Conservation (phyloP, 2,888 invertebrate species). For the Augiades crinisus region DNA sequence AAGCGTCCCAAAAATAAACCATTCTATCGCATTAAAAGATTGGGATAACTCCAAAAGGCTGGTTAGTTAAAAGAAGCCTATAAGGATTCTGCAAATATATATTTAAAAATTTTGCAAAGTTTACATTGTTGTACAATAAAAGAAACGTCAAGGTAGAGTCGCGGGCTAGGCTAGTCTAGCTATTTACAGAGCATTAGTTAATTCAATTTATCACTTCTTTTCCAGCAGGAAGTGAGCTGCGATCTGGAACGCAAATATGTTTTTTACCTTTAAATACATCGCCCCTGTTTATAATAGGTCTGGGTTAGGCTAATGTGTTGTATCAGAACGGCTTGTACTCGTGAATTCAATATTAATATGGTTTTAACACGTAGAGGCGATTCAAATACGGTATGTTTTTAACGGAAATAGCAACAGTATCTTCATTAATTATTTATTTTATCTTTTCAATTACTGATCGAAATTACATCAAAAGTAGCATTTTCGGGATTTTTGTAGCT, state of each 20-base stretch:
- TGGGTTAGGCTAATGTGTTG: neutral
- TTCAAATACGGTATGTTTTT: constrained; percentile 8
- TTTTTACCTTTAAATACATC: constrained; percentile 10
- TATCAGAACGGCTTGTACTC: neutral
- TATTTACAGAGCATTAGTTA: constrained; percentile 7
- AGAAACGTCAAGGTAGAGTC: neutral
- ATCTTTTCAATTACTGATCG: too few species aligned
- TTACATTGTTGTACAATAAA: too few species aligned
- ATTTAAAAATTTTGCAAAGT: too few species aligned
- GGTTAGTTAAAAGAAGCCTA: too few species aligned
- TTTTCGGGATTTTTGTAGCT: too few species aligned
- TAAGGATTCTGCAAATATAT: too few species aligned
- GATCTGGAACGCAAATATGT: constrained; percentile 18
- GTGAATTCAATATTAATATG: constrained; percentile 17
- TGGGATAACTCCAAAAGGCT: too few species aligned
- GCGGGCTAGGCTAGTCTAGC: neutral
- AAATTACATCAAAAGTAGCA: too few species aligned
- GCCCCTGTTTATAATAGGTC: constrained; percentile 15
- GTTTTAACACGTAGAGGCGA: constrained; percentile 8
- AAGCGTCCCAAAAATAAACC: too few species aligned
- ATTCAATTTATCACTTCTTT: constrained; percentile 31
- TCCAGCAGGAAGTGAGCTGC: constrained; percentile 13
- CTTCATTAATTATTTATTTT: too few species aligned
- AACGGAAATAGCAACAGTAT: neutral
- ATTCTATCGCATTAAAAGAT: too few species aligned